Percentiles rank a stretch among this genome's conserved stretches.
Evolutionary conservation across 2,888 invertebrate species (phyloP).

Genomic region (Poecilus cupreus): DNA sequence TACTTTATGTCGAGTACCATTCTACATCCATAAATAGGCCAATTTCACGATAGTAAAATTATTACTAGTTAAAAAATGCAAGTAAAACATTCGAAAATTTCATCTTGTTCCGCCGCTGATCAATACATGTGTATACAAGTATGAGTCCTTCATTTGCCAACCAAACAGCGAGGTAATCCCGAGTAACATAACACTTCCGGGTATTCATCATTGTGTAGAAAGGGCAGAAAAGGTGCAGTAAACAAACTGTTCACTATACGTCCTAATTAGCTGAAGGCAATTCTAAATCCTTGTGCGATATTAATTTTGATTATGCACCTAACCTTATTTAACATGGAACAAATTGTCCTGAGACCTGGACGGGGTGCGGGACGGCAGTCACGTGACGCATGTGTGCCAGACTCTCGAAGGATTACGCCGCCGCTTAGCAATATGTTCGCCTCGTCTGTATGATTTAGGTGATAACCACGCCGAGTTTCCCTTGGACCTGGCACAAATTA

Average conservation of each 20-base stretch:
- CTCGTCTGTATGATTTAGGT: constrained; percentile 11
- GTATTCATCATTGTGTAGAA: neutral
- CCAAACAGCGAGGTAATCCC: too few species aligned
- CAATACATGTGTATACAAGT: neutral
- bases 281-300: constrained; percentile 46
- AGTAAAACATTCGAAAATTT: too few species aligned
- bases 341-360: constrained; percentile 25
- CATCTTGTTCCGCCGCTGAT: too few species aligned
- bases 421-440: constrained; percentile 20
- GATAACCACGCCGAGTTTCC: neutral
- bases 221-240: constrained; percentile 4
- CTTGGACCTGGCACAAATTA: neutral
- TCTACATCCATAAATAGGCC: too few species aligned
- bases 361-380: neutral
- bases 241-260: constrained; percentile 48
- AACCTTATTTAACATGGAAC: constrained; percentile 40
- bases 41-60: too few species aligned
- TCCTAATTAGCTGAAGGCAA: constrained; percentile 44
- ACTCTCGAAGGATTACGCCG: constrained; percentile 18
- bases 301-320: constrained; percentile 53
- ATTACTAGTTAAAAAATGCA: too few species aligned
- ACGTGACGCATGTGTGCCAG: neutral
- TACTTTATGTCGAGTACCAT: too few species aligned
- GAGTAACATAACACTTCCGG: neutral
- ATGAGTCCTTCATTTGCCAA: neutral